phyloP scores from a whole-genome alignment of 1,140 invertebrate species.

The Hypsibius dujardini region DNA sequence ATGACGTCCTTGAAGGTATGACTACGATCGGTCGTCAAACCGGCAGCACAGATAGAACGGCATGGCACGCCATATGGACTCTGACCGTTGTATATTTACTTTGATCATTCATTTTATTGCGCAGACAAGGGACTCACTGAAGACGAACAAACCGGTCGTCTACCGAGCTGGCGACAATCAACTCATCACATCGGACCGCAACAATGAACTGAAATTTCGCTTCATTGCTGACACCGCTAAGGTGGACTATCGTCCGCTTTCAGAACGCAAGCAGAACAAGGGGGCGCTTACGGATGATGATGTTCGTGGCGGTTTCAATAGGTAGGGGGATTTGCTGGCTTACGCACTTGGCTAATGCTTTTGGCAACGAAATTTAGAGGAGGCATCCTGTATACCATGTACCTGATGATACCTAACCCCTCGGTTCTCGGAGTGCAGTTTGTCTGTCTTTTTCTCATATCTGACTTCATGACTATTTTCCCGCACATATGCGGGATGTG shows the following conservation, averaged over 20 bases:
- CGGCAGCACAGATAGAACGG: too few species aligned
- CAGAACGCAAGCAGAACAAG: neutral
- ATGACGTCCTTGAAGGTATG: conserved; percentile 56
- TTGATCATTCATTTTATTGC: neutral
- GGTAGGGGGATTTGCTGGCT: neutral
- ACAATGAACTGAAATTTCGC: conserved; percentile 63
- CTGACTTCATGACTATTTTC: neutral
- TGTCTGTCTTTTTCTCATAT: neutral
- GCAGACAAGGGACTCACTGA: conserved; percentile 42
- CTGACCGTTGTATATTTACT: conserved; percentile 14
- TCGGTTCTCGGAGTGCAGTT: neutral
- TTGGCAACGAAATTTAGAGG: neutral
- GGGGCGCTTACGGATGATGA: neutral
- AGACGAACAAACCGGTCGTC: conserved; percentile 50
- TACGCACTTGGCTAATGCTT: too few species aligned
- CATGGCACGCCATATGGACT: conserved; percentile 17
- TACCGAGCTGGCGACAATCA: conserved; percentile 38
- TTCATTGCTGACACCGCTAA: conserved; percentile 61
- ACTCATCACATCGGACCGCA: conserved; percentile 42
- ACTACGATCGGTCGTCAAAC: too few species aligned
- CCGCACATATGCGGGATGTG: too few species aligned
- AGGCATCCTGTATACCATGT: neutral
- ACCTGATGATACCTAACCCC: neutral
- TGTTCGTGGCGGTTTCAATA: neutral
- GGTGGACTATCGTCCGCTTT: conserved; percentile 50